Evolutionary conservation across 2,888 invertebrate species (phyloP).

Genomic region (Ochropleura leucogaster): DNA sequence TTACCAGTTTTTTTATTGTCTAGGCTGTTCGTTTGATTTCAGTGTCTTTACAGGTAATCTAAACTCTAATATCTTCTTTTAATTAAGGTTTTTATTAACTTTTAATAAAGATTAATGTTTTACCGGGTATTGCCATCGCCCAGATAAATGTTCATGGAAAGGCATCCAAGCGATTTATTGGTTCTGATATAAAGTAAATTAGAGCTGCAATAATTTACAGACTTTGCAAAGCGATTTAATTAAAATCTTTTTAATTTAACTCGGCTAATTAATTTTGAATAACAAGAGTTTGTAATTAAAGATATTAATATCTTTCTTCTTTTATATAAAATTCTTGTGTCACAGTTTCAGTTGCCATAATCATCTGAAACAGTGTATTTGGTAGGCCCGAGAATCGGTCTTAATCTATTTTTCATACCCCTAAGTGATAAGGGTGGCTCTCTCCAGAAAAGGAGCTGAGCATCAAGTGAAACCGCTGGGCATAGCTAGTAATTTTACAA

Average conservation of each 20-base stretch:
- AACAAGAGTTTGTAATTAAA: neutral
- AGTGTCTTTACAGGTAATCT: neutral
- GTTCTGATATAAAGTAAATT: conserved; percentile 1
- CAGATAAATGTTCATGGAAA: neutral
- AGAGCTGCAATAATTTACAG: neutral
- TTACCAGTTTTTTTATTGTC: neutral
- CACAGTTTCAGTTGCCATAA: too few relatives aligned
- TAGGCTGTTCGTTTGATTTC: neutral
- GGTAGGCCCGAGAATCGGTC: too few relatives aligned
- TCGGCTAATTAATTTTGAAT: neutral
- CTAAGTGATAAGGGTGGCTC: too few relatives aligned
- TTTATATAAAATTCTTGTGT: too few relatives aligned
- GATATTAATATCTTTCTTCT: too few relatives aligned
- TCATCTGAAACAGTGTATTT: too few relatives aligned
- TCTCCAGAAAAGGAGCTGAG: too few relatives aligned
- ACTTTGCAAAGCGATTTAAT: conserved; percentile 3
- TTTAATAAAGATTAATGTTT: conserved; percentile 7
- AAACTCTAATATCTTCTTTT: neutral
- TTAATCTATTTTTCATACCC: too few relatives aligned
- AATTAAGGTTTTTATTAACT: neutral
- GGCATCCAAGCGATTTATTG: neutral
- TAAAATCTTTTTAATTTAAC: neutral
- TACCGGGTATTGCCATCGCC: neutral
- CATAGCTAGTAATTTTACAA: too few relatives aligned
- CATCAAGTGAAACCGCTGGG: too few relatives aligned